phyloP scores from a whole-genome alignment of 2,797 vertebrate species.

The Gallinago stenura region DNA sequence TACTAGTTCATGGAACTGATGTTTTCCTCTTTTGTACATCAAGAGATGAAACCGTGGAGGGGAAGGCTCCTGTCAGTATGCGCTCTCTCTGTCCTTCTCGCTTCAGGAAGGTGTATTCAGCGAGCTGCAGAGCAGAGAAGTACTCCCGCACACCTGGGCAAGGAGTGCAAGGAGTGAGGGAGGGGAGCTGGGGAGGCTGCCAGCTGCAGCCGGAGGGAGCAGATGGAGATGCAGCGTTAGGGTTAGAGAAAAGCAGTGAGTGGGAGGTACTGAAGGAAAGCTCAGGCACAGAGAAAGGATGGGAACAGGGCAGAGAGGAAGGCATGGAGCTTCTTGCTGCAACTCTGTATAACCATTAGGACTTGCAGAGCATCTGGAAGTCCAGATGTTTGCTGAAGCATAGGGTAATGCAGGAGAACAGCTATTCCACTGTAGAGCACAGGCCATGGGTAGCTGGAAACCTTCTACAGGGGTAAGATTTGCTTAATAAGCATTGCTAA shows the following conservation, averaged over 20 bases:
- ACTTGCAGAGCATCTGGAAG: not conserved
- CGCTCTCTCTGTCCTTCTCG: not conserved
- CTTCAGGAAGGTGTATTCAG: not conserved
- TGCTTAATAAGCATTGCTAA: not conserved
- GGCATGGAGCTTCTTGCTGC: not conserved
- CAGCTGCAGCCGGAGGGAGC: constrained; percentile 2
- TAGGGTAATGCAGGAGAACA: not conserved
- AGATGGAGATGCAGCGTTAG: not conserved
- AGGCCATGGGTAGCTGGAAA: not conserved
- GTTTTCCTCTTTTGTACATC: not conserved
- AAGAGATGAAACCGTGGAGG: not conserved
- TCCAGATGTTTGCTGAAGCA: not conserved
- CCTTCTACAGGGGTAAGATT: not conserved
- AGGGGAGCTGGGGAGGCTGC: not conserved
- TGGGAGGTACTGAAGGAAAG: not conserved
- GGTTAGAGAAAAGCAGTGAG: not conserved
- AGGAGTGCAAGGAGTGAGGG: not conserved
- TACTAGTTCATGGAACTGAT: not conserved
- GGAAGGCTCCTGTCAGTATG: rapidly evolving
- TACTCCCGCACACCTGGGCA: not conserved
- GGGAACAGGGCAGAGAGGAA: not conserved
- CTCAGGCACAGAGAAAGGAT: not conserved
- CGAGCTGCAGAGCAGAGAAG: not conserved
- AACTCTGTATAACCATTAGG: not conserved
- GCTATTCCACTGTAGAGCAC: not conserved